A percentile compares a stretch with the other conserved stretches of the same genome.
Evolutionary conservation across 2,888 invertebrate species (phyloP).

Genomic region (Leptarthrus brevirostris): DNA sequence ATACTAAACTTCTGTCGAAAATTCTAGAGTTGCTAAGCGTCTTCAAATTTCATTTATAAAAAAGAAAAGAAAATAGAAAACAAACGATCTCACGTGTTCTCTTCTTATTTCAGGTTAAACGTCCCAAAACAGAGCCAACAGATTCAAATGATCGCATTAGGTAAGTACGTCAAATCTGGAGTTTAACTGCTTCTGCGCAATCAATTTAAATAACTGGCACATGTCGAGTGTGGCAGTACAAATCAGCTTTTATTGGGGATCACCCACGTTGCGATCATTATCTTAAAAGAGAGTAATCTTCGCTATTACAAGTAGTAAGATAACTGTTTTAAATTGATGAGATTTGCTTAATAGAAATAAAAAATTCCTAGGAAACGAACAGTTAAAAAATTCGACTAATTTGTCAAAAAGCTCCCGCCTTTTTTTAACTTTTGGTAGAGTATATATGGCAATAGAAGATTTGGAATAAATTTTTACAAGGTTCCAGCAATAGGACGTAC

Average conservation of each 20-base stretch:
- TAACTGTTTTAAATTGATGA: too few species aligned
- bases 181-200: conserved; percentile 2
- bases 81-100: not conserved
- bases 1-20: not conserved
- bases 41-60: not conserved
- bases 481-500: too few species aligned
- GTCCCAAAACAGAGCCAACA: conserved; percentile 75
- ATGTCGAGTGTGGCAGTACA: not conserved
- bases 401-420: too few species aligned
- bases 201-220: not conserved
- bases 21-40: not conserved
- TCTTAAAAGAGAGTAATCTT: not conserved
- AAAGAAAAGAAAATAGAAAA: not conserved
- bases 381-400: not conserved
- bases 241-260: not conserved
- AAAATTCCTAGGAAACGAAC: too few species aligned
- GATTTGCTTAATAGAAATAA: too few species aligned
- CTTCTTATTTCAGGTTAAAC: conserved; percentile 73
- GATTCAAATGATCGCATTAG: conserved; percentile 76
- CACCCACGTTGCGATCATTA: not conserved
- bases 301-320: not conserved
- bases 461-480: too few species aligned
- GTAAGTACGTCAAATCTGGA: conserved; percentile 67
- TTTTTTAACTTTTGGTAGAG: too few species aligned
- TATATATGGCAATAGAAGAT: too few species aligned